A percentile compares a stretch with the other conserved stretches of the same genome.
These are phyloP conservation scores for Valencia hispanica DNA, from an alignment of 2,797 vertebrate species.

Conservation along the genomic window DNA sequence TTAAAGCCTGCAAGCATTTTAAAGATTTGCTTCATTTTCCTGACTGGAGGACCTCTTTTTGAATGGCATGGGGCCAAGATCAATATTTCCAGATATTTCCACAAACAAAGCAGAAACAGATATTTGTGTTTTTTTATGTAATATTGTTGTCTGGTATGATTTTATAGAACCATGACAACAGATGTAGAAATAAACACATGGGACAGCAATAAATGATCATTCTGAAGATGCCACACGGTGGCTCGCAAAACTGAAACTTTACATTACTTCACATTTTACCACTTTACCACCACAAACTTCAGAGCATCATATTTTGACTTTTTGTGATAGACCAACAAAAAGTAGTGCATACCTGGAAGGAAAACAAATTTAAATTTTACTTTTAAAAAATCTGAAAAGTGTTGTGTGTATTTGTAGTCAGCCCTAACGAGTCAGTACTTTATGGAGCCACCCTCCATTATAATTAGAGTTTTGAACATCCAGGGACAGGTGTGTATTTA, in stretches of 20 bases:
- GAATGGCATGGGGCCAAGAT: conserved; percentile 52
- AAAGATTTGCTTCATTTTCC: conserved; percentile 19
- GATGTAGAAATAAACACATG: background rate
- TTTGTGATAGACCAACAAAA: background rate
- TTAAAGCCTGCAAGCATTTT: conserved; percentile 7
- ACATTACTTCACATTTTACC: background rate
- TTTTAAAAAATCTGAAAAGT: background rate
- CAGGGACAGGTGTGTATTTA: background rate
- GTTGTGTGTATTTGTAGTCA: background rate
- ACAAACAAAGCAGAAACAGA: conserved; percentile 23
- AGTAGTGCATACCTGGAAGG: background rate
- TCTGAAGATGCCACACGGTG: background rate
- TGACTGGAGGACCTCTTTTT: conserved; percentile 27
- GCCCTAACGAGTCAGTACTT: background rate
- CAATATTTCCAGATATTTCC: conserved; percentile 39
- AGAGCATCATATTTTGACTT: background rate
- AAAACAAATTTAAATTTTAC: background rate
- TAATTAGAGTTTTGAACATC: background rate
- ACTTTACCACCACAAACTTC: background rate
- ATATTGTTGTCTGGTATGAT: conserved; percentile 58
- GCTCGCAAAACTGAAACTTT: background rate
- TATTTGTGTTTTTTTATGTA: conserved; percentile 35
- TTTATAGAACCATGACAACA: conserved; percentile 46
- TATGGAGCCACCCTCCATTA: background rate
- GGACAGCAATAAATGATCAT: background rate